Base-by-base conservation (phyloP, 2,888 invertebrate species). In the Plebejus anna region DNA sequence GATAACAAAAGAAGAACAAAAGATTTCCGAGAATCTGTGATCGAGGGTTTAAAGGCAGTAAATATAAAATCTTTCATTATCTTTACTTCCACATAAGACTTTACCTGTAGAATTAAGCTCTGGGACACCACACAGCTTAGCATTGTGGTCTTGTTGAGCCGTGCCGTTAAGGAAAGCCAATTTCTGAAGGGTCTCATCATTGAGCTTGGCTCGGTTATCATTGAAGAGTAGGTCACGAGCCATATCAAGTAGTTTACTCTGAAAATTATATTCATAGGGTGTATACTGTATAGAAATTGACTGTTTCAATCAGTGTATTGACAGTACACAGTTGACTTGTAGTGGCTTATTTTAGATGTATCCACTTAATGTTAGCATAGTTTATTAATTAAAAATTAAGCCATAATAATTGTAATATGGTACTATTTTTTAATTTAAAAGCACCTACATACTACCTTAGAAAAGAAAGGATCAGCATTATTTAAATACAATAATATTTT, bases 111-210 rank as follows among this genome's bases (percentile, higher is more conserved):
- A 97, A 89, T 97, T 97, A 76, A 97, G 95, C 84, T 97, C 97
- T 66, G 95, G 94, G 76, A 96, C 96, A 61, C 95, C 95, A 82
- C 92, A 95, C 0, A 96, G 89, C 81, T 94, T 95, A 3, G 91
- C 90, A 80, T 94, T 93, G 76, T 91, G 93, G 51, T 95, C 95
- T 70, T 95, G 94, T 79, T 95, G 95, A 1, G 95, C 94, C 73
- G 95, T 96, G 36, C 95, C 95, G 80, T 96, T 96, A 6, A 98
- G 92, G 86, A 97, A 97, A 16, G 97, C 96, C 38, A 98, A 91
- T 86, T 97, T 97, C 85, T 97, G 97, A 77, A 97, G 95, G 0
- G 97, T 97, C 84, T 97, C 97, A 84, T 97, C 96, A 82, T 97
- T 96, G 16, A 97, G 88, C 82, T 96, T 96, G 61, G 95, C 95